Evolutionary conservation across 2,113 vertebrate species (phyloP).

Genomic region (Trematocara zebra): DNA sequence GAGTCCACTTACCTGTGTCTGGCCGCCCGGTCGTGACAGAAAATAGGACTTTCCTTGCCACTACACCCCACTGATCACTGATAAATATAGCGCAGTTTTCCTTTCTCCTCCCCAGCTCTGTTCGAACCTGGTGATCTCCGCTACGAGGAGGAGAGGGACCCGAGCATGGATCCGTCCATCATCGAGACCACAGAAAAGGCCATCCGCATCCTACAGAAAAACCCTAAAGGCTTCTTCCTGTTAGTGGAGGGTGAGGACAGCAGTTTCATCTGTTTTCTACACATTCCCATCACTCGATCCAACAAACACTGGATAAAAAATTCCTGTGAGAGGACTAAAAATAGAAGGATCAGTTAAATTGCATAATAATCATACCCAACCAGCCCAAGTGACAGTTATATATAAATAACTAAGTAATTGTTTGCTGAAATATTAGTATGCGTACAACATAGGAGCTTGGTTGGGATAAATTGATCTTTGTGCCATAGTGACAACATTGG

Average conservation of each 20-base stretch:
- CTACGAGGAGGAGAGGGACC: conserved; percentile 66
- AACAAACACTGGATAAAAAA: neutral
- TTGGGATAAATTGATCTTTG: neutral
- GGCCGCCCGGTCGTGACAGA: neutral
- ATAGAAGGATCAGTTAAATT: neutral
- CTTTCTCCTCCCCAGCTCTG: conserved; percentile 54
- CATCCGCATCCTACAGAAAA: conserved; percentile 73
- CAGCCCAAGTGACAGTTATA: neutral
- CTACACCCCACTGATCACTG: neutral
- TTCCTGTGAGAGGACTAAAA: neutral
- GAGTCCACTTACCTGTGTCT: too few species aligned
- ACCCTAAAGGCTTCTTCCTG: conserved; percentile 74
- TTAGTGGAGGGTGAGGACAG: conserved; percentile 60
- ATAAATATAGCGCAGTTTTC: neutral
- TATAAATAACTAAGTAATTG: neutral
- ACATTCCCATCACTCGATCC: neutral
- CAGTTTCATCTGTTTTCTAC: neutral
- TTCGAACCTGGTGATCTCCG: conserved; percentile 74
- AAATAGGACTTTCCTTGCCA: neutral
- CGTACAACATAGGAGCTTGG: neutral
- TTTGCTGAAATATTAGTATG: neutral
- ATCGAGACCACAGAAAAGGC: conserved; percentile 71
- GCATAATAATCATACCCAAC: neutral
- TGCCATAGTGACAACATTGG: neutral
- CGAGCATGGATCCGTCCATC: conserved; percentile 68